phyloP scores from a whole-genome alignment of 2,113 vertebrate genomes.

The Ammodytes dubius region DNA sequence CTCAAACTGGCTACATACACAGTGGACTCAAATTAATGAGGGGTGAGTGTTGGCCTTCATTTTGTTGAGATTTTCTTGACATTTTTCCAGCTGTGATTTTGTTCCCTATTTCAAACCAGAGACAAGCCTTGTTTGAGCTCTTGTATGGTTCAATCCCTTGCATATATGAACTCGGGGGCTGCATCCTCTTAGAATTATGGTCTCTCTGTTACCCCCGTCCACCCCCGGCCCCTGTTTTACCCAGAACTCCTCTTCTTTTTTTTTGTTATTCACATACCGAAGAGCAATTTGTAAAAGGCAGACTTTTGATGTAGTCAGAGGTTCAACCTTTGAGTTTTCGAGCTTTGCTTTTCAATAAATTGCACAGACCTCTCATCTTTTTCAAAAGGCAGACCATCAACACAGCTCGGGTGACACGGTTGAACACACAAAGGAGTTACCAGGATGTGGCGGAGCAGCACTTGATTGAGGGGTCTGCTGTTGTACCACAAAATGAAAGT shows the following conservation, averaged over 20 bases:
- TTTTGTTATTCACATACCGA: background rate
- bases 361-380: constrained; percentile 8
- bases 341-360: background rate
- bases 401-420: constrained; percentile 39
- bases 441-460: constrained; percentile 35
- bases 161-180: constrained; percentile 53
- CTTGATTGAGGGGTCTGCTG: constrained; percentile 54
- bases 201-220: constrained; percentile 38
- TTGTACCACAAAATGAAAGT: constrained; percentile 67
- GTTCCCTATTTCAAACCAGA: background rate
- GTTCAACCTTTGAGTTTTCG: background rate
- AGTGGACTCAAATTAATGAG: background rate
- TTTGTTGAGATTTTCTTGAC: background rate
- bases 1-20: background rate
- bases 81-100: background rate
- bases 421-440: constrained; percentile 23
- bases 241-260: constrained; percentile 46
- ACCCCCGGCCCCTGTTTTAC: constrained; percentile 72
- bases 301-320: constrained; percentile 3
- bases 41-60: background rate
- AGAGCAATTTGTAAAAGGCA: constrained; percentile 19
- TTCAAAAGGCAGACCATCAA: constrained; percentile 21
- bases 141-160: background rate
- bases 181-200: constrained; percentile 68
- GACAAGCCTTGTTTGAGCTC: background rate